These are phyloP conservation scores for Rhodeus uyekii DNA, from an alignment of 2,797 vertebrate species.

Conservation along the genomic window DNA sequence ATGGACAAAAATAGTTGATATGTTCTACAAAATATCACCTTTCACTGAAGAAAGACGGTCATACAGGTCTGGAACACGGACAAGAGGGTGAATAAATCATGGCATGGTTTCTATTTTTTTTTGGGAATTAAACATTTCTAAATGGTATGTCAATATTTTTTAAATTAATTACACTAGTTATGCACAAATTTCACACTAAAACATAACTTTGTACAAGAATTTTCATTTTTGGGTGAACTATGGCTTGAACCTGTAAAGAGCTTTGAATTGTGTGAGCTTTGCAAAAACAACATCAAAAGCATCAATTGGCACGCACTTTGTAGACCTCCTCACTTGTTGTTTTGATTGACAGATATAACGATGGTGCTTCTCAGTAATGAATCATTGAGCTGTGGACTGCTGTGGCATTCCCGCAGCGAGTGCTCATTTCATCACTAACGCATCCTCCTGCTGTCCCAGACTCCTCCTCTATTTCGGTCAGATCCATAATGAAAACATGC, in stretches of 20 bases:
- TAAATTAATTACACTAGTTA: background rate
- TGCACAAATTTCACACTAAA: background rate
- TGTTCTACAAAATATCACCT: no score
- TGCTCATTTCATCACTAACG: constrained; percentile 43
- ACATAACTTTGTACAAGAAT: background rate
- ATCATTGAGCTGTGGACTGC: constrained; percentile 19
- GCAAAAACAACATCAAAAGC: background rate
- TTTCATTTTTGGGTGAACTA: background rate
- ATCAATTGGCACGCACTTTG: background rate
- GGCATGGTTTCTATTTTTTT: no score
- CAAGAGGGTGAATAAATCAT: background rate
- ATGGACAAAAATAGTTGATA: no score
- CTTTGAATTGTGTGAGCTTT: background rate
- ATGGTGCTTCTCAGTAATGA: constrained; percentile 25
- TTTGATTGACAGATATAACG: constrained; percentile 36
- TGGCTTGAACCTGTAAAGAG: background rate
- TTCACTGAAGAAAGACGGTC: background rate
- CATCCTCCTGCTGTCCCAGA: constrained; percentile 11
- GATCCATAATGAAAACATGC: constrained; percentile 18
- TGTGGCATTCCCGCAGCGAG: constrained; percentile 36
- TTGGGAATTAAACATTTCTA: no score
- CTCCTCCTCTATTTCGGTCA: constrained; percentile 38
- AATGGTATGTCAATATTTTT: background rate
- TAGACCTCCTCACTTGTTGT: constrained; percentile 32
- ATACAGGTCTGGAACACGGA: background rate